A percentile compares a stretch with the other conserved stretches of the same genome.
These are phyloP conservation scores for Antheraea assamensis DNA, from an alignment of 2,888 invertebrate species.

Conservation along the genomic window DNA sequence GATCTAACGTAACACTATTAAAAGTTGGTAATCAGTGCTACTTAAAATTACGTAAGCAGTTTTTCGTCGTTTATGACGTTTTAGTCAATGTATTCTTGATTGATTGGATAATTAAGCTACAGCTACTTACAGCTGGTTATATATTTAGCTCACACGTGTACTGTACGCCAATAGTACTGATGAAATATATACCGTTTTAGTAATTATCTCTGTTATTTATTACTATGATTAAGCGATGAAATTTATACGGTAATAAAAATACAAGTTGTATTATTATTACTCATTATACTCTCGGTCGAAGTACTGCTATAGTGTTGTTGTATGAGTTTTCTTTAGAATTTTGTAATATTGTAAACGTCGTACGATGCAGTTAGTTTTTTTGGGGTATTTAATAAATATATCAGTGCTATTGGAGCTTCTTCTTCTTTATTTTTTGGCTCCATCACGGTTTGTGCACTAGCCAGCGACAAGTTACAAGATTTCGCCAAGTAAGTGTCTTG, in stretches of 20 bases:
- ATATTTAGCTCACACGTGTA: slow-evolving; percentile 17
- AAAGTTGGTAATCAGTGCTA: background rate
- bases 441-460: too few relatives aligned
- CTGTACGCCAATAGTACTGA: background rate
- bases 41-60: slow-evolving; percentile 9
- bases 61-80: slow-evolving; percentile 9
- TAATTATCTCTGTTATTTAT: slow-evolving; percentile 15
- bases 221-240: background rate
- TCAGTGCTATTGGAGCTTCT: too few relatives aligned
- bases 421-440: too few relatives aligned
- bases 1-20: background rate
- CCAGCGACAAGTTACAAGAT: too few relatives aligned
- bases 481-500: too few relatives aligned
- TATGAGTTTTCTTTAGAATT: background rate
- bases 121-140: slow-evolving; percentile 11
- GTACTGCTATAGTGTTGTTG: background rate
- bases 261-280: background rate
- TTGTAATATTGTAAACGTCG: background rate
- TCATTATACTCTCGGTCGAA: background rate
- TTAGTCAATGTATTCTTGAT: slow-evolving; percentile 17
- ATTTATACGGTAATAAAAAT: slow-evolving; percentile 9
- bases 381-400: background rate
- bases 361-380: background rate
- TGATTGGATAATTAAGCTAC: slow-evolving; percentile 21
- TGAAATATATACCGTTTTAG: slow-evolving; percentile 18